These are phyloP conservation scores for Sycophaga agraensis DNA, from an alignment of 1,140 invertebrate genomes.

Conservation along the genomic window DNA sequence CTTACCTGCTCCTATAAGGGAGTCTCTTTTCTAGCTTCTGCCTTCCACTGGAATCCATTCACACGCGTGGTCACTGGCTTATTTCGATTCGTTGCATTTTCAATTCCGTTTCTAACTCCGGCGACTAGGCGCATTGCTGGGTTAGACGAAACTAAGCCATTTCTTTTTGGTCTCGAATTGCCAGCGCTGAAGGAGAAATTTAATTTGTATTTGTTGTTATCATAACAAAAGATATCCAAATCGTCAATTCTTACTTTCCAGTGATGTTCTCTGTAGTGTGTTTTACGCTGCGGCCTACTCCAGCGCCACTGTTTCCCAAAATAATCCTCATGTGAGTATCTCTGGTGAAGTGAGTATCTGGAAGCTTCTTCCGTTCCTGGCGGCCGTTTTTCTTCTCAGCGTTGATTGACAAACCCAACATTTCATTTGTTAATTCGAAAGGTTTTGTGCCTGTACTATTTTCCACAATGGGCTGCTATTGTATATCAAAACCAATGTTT, in stretches of 20 bases:
- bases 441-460: slow-evolving; percentile 45
- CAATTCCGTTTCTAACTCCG: slow-evolving; percentile 71
- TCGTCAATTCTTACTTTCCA: slow-evolving; percentile 52
- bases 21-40: slow-evolving; percentile 55
- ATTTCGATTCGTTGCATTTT: slow-evolving; percentile 59
- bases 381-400: slow-evolving; percentile 47
- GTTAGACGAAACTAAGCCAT: slow-evolving; percentile 85
- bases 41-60: slow-evolving; percentile 58
- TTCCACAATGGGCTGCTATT: slow-evolving; percentile 39
- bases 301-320: slow-evolving; percentile 67
- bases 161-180: slow-evolving; percentile 72
- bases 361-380: slow-evolving; percentile 52
- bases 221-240: too few species aligned
- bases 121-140: slow-evolving; percentile 77
- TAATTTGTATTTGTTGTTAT: too few species aligned
- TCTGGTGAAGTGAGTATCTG: slow-evolving; percentile 73
- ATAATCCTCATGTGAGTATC: slow-evolving; percentile 91
- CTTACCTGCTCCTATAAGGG: slow-evolving; percentile 50
- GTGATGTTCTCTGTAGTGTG: slow-evolving; percentile 47
- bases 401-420: slow-evolving; percentile 47
- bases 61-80: slow-evolving; percentile 56
- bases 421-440: slow-evolving; percentile 55
- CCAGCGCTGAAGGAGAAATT: slow-evolving; percentile 45
- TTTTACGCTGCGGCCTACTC: slow-evolving; percentile 57
- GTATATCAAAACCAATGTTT: not conserved